A percentile compares a stretch with the other conserved stretches of the same genome.
Conservation (phyloP, 2,113 vertebrate species). For the Phyllostomus hastatus region DNA sequence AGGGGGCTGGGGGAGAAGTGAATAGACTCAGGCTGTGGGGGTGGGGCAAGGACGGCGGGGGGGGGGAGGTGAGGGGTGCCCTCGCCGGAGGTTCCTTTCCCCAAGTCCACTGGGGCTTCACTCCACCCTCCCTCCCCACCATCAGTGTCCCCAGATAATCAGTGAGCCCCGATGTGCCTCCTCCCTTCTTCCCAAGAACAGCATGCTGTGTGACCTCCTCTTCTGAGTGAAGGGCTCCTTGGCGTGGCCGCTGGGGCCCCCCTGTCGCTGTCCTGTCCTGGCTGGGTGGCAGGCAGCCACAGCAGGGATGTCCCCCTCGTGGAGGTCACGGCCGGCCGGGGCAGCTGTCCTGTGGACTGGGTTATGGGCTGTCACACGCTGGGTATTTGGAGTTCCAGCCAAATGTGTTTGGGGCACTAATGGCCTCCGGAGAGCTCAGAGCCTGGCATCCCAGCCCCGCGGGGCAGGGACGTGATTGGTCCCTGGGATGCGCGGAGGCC, state of each 20-base stretch:
- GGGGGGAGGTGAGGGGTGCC: too few relatives aligned
- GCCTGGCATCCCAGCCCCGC: background rate
- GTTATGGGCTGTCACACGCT: background rate
- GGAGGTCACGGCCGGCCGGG: background rate
- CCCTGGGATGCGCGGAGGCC: background rate
- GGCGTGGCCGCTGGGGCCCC: background rate
- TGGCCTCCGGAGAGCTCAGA: background rate
- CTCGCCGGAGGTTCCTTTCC: background rate
- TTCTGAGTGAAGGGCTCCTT: background rate
- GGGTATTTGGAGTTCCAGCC: background rate
- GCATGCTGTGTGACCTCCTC: background rate
- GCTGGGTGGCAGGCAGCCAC: background rate
- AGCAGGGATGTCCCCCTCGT: background rate
- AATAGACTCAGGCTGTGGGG: background rate
- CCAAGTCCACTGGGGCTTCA: background rate
- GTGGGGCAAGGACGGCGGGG: fast-evolving
- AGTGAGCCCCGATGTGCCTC: background rate
- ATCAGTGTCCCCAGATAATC: background rate
- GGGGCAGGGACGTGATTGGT: background rate
- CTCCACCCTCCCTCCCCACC: background rate
- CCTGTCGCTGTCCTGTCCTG: background rate
- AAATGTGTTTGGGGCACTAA: background rate
- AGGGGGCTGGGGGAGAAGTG: background rate
- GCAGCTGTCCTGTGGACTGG: background rate
- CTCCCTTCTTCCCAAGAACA: background rate